These are phyloP conservation scores for Litocranius walleri DNA, from an alignment of 2,113 vertebrate genomes.

Conservation along the genomic window DNA sequence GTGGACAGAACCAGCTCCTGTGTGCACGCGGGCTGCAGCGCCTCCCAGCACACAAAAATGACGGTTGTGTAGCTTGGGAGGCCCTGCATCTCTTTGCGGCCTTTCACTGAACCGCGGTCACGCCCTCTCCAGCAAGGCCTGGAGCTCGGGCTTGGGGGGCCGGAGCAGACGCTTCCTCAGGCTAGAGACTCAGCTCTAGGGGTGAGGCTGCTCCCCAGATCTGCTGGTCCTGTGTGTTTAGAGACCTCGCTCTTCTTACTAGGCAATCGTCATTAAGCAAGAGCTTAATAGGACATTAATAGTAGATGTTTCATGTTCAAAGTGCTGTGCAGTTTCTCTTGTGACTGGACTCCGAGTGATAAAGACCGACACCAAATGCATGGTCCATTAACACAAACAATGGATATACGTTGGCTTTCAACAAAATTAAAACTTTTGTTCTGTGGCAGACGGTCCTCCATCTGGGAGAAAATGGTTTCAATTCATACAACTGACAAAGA, in stretches of 20 bases:
- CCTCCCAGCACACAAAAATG: background rate
- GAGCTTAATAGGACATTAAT: background rate
- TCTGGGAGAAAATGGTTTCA: background rate
- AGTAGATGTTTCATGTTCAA: background rate
- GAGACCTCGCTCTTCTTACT: background rate
- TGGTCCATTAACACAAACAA: background rate
- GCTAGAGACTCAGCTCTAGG: background rate
- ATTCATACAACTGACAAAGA: background rate
- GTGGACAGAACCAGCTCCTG: background rate
- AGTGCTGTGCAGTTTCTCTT: background rate
- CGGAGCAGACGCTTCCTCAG: rapidly evolving
- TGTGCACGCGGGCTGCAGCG: rapidly evolving
- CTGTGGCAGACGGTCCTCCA: background rate
- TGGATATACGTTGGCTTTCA: background rate
- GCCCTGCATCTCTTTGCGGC: background rate
- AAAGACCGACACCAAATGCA: background rate
- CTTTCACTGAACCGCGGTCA: background rate
- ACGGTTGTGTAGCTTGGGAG: background rate
- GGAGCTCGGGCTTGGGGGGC: rapidly evolving
- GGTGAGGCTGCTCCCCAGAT: background rate
- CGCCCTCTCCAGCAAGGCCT: background rate
- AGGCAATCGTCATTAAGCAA: background rate
- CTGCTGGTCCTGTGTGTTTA: background rate
- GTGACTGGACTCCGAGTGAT: background rate
- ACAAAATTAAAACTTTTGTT: background rate